These are phyloP conservation scores for Blennius ocellaris DNA, from an alignment of 2,113 vertebrate species.

Conservation along the genomic window DNA sequence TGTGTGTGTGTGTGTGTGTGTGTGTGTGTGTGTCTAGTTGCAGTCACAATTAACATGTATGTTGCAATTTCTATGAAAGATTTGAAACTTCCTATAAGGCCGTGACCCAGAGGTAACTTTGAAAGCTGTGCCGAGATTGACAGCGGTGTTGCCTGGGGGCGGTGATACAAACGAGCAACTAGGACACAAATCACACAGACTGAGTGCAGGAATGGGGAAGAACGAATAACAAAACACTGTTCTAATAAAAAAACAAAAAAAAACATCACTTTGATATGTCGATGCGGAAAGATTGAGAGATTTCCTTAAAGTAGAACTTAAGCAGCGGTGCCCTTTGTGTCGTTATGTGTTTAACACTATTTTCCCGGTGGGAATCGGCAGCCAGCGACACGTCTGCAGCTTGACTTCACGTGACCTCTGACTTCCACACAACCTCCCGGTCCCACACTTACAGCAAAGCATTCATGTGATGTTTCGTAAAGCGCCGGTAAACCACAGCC, in stretches of 20 bases:
- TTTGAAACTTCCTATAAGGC: conserved; percentile 37
- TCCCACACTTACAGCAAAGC: conserved; percentile 17
- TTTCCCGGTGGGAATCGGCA: no score
- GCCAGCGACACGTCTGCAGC: no score
- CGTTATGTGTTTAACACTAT: conserved; percentile 1
- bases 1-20: no score
- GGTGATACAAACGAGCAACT: not conserved
- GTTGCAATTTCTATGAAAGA: conserved; percentile 48
- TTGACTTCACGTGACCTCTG: conserved; percentile 25
- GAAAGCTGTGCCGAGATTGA: not conserved
- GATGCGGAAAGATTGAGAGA: no score
- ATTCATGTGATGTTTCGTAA: conserved; percentile 45
- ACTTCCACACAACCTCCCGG: conserved; percentile 14
- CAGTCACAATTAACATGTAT: conserved; percentile 14
- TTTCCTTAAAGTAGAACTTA: no score
- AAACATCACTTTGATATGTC: not conserved
- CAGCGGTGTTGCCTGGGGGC: conserved; percentile 17
- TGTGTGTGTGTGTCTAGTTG: not conserved
- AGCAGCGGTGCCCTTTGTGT: not conserved
- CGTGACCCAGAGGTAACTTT: conserved; percentile 45
- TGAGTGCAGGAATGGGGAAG: not conserved
- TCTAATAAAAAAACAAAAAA: not conserved
- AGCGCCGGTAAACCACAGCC: conserved; percentile 41
- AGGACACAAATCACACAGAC: not conserved
- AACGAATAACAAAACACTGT: not conserved